Percentiles rank a stretch among this genome's conserved stretches.
These are phyloP conservation scores for Hymenopus coronatus DNA, from an alignment of 2,888 invertebrate genomes.

Conservation along the genomic window DNA sequence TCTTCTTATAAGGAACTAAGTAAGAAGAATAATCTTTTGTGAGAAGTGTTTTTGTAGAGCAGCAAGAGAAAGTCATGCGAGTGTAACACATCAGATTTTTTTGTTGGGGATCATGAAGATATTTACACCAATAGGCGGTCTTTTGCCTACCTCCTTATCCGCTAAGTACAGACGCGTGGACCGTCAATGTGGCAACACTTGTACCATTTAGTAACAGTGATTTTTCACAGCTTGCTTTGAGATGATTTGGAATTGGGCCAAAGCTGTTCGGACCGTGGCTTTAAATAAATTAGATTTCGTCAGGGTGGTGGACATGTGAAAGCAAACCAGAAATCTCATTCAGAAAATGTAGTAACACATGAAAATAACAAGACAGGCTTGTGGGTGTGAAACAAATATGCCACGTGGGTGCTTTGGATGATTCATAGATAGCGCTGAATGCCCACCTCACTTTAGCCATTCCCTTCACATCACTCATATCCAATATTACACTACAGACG, in stretches of 20 bases:
- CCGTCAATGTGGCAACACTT: background rate
- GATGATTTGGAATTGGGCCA: background rate
- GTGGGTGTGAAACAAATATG: too few relatives aligned
- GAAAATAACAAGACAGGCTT: background rate
- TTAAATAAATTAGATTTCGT: background rate
- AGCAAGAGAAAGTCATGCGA: too few relatives aligned
- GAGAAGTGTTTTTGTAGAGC: too few relatives aligned
- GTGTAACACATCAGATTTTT: too few relatives aligned
- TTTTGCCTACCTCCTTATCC: background rate
- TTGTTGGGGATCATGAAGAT: too few relatives aligned
- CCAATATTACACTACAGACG: too few relatives aligned
- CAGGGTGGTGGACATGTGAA: background rate
- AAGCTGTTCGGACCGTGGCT: background rate
- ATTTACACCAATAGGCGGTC: background rate
- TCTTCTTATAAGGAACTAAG: too few relatives aligned
- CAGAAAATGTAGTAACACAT: background rate
- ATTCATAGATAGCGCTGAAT: too few relatives aligned
- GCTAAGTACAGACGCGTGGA: background rate
- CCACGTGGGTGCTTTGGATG: too few relatives aligned
- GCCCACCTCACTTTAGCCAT: too few relatives aligned
- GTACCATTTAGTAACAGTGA: background rate
- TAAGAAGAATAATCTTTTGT: too few relatives aligned
- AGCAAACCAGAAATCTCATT: background rate
- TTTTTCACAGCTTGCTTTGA: background rate
- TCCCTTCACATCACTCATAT: too few relatives aligned